Evolutionary conservation across 2,888 invertebrate genomes (phyloP), one percentile per base, ranked within the genome.

Genomic region (Ormyrus thymus): DNA sequence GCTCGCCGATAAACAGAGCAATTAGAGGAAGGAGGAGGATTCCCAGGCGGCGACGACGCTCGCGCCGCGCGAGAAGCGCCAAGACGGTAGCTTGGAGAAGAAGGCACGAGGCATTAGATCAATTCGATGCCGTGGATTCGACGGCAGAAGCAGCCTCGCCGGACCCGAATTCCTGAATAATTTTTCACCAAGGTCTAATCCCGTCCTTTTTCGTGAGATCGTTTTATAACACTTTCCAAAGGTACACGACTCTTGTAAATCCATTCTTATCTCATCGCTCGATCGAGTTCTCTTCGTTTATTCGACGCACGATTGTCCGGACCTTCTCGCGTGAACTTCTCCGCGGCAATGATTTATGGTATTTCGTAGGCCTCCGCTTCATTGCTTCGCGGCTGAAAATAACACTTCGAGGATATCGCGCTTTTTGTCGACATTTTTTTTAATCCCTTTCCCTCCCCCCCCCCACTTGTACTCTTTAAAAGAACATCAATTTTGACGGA

Each of bases 221-320:
- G 72, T 79, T 79, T 79, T 79, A 79, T 81, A 81, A 79, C 79
- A 81, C 81, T 81, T 79, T 71, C 78, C 62, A 55, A 77, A 70
- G 29, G 75, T 72, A 65, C 79, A 66, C 79, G 81, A 79, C 59
- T 81, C 81, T 81, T 81, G 81, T 81, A 79, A 81, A 81, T 79
- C 55, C 72, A 64, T 58, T 65, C 79, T 81, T 81, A 81, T 81
- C 81, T 81, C 79, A 79, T 75, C 71, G 62, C 71, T 75, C 79
- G 79, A 81, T 81, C 81, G 77, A 76, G 71, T 79, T 79, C 78
- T 79, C 78, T 71, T 70, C 66, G 81, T 64, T 79, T 66, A 79
- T 81, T 81, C 81, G 77, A 79, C 79, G 77, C 81, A 79, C 77
- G 79, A 81, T 79, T 81, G 79, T 79, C 76, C 78, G 75, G 56